These are phyloP conservation scores for Drosophila repleta DNA, from an alignment of 1,140 invertebrate genomes.

Conservation along the genomic window DNA sequence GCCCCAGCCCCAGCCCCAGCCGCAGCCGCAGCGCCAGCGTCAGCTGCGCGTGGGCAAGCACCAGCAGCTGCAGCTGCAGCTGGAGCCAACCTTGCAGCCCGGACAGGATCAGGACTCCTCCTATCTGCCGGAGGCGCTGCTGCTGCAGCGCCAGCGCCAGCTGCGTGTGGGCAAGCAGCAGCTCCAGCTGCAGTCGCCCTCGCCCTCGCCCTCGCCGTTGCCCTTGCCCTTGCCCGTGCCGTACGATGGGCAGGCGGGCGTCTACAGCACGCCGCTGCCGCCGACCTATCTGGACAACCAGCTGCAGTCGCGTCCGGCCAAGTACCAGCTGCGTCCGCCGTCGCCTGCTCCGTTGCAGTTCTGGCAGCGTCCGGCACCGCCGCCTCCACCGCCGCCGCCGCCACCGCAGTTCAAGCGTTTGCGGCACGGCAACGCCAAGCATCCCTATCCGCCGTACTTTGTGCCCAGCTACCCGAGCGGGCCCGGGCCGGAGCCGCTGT, in stretches of 20 bases:
- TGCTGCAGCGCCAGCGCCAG: conserved; percentile 45
- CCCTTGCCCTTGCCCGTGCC: not conserved
- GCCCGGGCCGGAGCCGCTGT: conserved; percentile 54
- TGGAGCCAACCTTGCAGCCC: conserved; percentile 53
- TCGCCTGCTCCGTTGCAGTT: conserved; percentile 51
- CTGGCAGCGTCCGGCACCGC: conserved; percentile 43
- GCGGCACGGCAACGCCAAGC: conserved; percentile 42
- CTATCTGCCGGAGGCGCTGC: conserved; percentile 53
- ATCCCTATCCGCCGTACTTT: conserved; percentile 62
- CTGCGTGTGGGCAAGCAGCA: conserved; percentile 54
- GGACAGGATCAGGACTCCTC: conserved; percentile 85
- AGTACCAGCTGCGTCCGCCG: conserved; percentile 50
- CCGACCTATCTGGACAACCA: conserved; percentile 59
- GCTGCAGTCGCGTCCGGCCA: conserved; percentile 27
- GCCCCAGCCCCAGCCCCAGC: conserved; percentile 28
- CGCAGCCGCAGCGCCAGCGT: conserved; percentile 37
- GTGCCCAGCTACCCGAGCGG: conserved; percentile 61
- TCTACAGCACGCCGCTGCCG: conserved; percentile 38
- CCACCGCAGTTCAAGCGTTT: conserved; percentile 51
- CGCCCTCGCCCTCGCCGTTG: not conserved
- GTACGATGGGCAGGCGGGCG: conserved; percentile 28
- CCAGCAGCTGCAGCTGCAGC: conserved; percentile 43
- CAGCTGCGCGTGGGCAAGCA: conserved; percentile 58
- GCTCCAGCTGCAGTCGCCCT: conserved; percentile 15
- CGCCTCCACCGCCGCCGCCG: conserved; percentile 20